Evolutionary conservation across 1,140 invertebrate species (phyloP).

Genomic region (Leptopilina clavipes): DNA sequence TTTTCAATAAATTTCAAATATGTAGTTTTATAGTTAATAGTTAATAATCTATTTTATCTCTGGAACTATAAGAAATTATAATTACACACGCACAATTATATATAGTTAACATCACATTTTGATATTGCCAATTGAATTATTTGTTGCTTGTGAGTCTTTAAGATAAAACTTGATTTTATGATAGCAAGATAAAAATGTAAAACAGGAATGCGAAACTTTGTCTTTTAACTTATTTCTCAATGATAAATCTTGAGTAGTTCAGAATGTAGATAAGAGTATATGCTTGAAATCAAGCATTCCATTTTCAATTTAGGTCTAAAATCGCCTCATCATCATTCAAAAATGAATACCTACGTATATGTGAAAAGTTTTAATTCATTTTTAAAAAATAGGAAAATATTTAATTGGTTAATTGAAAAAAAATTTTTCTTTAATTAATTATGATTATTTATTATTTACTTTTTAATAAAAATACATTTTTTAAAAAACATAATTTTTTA

Average conservation of each 20-base stretch:
- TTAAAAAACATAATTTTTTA: no score
- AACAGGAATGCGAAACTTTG: constrained; percentile 1
- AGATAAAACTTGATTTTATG: constrained; percentile 24
- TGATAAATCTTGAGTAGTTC: background rate
- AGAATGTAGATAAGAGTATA: constrained; percentile 1
- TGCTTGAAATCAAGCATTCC: background rate
- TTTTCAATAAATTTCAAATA: no score
- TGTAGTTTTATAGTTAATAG: background rate
- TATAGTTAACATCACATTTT: background rate
- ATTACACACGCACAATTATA: background rate
- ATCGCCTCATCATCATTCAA: background rate
- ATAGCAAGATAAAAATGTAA: constrained; percentile 9
- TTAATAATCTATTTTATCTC: background rate
- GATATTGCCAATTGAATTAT: constrained; percentile 22
- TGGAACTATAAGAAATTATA: background rate
- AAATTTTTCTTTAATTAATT: no score
- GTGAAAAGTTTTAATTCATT: no score
- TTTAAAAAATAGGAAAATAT: no score
- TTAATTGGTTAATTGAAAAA: no score
- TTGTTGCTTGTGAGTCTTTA: background rate
- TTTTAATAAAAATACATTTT: no score
- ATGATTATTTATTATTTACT: no score
- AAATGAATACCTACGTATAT: no score
- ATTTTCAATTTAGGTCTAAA: background rate
- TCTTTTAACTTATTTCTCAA: background rate